Conservation (phyloP, 2,113 vertebrate genomes). For the Gymnocephalus cernua region DNA sequence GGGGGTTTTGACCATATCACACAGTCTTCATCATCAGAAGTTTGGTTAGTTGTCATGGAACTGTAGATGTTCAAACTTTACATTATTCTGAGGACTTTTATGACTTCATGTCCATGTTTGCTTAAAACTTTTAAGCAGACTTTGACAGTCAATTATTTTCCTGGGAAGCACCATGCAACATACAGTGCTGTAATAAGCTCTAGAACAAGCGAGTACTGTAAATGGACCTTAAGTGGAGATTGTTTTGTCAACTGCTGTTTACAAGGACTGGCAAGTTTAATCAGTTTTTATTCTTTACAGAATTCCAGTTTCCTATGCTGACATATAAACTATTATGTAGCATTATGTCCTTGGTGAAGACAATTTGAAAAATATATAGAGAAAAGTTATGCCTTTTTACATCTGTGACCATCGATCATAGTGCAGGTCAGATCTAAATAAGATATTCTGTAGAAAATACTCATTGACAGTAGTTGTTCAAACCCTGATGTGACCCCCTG, state of each 20-base stretch:
- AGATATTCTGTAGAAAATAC: background rate
- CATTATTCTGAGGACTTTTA: background rate
- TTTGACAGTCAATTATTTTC: background rate
- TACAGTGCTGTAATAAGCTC: background rate
- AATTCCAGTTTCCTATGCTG: background rate
- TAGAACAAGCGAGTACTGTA: background rate
- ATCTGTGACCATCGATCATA: too few relatives aligned
- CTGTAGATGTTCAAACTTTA: too few relatives aligned
- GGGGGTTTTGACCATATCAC: background rate
- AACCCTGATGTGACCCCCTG: background rate
- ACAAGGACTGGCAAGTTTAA: background rate
- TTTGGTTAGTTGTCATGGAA: background rate
- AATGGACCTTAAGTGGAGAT: background rate
- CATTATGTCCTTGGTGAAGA: background rate
- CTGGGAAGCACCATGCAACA: background rate
- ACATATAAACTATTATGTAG: background rate
- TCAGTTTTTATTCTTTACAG: background rate
- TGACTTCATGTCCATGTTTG: background rate
- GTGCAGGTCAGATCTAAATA: background rate
- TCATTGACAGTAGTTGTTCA: background rate
- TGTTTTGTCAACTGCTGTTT: background rate
- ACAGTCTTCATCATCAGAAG: background rate
- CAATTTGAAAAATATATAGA: background rate
- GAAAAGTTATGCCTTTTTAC: too few relatives aligned
- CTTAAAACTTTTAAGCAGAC: background rate